Evolutionary conservation across 2,797 vertebrate genomes (phyloP).

Genomic region (Anguilla anguilla): DNA sequence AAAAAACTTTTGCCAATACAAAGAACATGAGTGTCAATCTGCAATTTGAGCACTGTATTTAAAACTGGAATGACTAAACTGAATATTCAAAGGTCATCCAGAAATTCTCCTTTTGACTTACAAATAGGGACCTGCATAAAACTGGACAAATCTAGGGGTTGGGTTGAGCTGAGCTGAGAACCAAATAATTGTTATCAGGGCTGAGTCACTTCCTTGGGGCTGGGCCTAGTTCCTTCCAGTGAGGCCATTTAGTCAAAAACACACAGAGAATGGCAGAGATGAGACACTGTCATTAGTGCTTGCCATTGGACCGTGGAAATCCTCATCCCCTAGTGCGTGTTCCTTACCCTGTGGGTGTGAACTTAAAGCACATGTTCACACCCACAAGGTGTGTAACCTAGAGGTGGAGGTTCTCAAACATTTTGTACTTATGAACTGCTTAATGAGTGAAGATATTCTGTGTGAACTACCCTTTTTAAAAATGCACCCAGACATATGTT

Average conservation of each 20-base stretch:
- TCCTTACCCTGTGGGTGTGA: neutral
- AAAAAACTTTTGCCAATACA: neutral
- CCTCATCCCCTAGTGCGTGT: neutral
- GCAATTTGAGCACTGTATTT: too few species aligned
- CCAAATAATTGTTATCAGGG: neutral
- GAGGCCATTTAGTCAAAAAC: neutral
- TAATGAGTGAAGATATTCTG: neutral
- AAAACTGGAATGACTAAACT: neutral
- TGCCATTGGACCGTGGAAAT: neutral
- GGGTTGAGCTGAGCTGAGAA: neutral
- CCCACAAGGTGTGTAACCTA: neutral
- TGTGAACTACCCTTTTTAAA: neutral
- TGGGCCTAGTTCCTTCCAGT: neutral
- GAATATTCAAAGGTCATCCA: neutral
- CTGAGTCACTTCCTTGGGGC: neutral
- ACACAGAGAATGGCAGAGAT: neutral
- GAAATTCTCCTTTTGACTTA: neutral
- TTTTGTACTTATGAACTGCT: slow-evolving; percentile 46
- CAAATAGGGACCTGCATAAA: neutral
- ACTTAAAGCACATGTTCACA: neutral
- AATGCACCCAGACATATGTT: neutral
- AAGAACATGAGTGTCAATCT: neutral
- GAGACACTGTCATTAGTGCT: neutral
- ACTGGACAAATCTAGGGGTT: neutral
- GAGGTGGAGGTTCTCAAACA: slow-evolving; percentile 49